phyloP scores from a whole-genome alignment of 2,888 invertebrate genomes.

The Notodonta dromedarius region DNA sequence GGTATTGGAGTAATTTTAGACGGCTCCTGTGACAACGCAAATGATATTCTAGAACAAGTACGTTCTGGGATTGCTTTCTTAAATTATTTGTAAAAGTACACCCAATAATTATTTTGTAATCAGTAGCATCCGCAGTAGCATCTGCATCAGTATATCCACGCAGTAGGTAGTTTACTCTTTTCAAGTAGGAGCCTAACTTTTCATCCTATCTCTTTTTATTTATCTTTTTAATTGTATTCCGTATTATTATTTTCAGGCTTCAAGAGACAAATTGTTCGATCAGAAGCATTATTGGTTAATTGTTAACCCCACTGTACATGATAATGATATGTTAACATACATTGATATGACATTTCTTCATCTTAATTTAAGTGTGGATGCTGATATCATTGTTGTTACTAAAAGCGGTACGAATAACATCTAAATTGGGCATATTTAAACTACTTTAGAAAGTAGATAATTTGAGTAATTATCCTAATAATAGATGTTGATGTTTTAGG shows the following conservation, averaged over 20 bases:
- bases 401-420: slow-evolving; percentile 40
- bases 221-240: slow-evolving; percentile 5
- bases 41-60: slow-evolving; percentile 48
- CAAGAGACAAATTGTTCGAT: slow-evolving; percentile 54
- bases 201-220: too few species aligned
- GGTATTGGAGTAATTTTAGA: slow-evolving; percentile 57
- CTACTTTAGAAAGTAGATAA: not conserved
- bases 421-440: not conserved
- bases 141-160: too few species aligned
- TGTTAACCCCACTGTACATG: slow-evolving; percentile 21
- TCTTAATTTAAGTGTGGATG: slow-evolving; percentile 65
- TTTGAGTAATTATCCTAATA: too few species aligned
- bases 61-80: not conserved
- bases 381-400: slow-evolving; percentile 56
- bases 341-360: slow-evolving; percentile 42
- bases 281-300: slow-evolving; percentile 62
- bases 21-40: slow-evolving; percentile 43
- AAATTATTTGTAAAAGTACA: not conserved
- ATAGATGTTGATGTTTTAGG: slow-evolving; percentile 41
- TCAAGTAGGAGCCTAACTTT: too few species aligned
- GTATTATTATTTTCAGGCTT: slow-evolving; percentile 53
- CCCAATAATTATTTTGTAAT: too few species aligned
- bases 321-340: slow-evolving; percentile 13
- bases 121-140: too few species aligned
- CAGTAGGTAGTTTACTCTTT: too few species aligned